Base-by-base conservation (phyloP, 2,888 invertebrate genomes). In the Hypselothyrea guttata region DNA sequence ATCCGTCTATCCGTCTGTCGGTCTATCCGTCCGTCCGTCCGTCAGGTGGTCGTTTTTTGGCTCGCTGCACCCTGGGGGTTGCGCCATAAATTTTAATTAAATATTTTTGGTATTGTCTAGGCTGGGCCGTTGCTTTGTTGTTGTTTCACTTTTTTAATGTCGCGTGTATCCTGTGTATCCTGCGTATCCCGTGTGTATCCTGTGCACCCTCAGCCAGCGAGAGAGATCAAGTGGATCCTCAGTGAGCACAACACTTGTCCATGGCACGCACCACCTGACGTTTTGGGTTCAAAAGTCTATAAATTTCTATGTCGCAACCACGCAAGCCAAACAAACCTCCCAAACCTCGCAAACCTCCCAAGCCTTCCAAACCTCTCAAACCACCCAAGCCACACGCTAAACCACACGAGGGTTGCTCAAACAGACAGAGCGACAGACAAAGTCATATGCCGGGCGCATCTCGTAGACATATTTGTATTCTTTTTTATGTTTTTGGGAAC, bases 41-140 rank as follows among this genome's bases (percentile, higher is more conserved):
- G 56, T 63, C 66, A 68, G 68, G 73, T 68, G 66, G 65, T 45
- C 42, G 40, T 27, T 18, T 34, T 57, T 69, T 60, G 67, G 73
- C 34, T 67, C 59, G 51, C 62, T 69, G 72, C 70, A 56, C 61
- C 53, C 68, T 54, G 53, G 77, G 22, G 78, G 69, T 81, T 72
- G 79, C 49, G 64, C 67, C 78, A 81, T 84, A 81, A 84, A 82
- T 81, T 81, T 81, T 81, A 81, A 81, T 81, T 84, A 81, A 81
- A 81, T 82, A 81, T 84, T 84, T 42, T 72, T 67, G 59, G 60
- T 45, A 49, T 49, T 66, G 45, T 70, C 51, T 45, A 48, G 46
- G 56, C 45, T 31, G 4, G 11, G 13, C 22, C 22, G 7, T 40
- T 11, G 9, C 8, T 8, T 0, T 4, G 7, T 9, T 22, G 1